phyloP scores from a whole-genome alignment of 2,113 vertebrate genomes.

The Stigmatopora argus region DNA sequence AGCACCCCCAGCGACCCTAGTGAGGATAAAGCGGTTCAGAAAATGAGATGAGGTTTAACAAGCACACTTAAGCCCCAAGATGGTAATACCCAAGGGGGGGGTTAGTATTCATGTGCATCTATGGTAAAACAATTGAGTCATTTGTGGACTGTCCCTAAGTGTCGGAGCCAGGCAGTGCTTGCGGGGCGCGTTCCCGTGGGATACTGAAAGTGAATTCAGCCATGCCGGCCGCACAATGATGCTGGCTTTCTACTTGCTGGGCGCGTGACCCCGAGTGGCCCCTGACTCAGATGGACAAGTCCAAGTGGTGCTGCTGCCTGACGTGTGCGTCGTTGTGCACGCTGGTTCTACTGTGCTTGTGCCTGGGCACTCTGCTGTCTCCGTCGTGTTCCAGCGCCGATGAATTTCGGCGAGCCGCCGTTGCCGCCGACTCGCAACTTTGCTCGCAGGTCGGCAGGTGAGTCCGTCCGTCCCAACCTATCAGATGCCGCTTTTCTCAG shows the following conservation, averaged over 20 bases:
- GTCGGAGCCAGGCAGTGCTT: not conserved
- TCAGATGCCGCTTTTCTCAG: not conserved
- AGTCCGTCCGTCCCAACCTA: not conserved
- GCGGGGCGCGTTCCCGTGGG: not conserved
- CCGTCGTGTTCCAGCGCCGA: conserved; percentile 22
- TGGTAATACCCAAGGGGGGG: not conserved
- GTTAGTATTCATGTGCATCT: not conserved
- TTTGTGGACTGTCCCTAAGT: conserved; percentile 4
- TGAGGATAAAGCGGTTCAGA: no score
- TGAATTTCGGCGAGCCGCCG: conserved; percentile 48
- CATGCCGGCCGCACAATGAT: not conserved
- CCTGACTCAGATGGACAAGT: conserved; percentile 36
- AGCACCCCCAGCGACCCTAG: no score
- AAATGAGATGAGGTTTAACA: no score
- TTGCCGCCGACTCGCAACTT: conserved; percentile 49
- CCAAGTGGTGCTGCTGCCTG: conserved; percentile 25
- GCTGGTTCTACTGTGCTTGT: conserved; percentile 22
- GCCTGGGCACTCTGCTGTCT: conserved; percentile 10
- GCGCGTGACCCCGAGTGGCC: not conserved
- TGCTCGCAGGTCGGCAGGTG: conserved; percentile 65
- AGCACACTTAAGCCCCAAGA: no score
- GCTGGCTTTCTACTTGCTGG: not conserved
- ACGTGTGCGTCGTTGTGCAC: conserved; percentile 8
- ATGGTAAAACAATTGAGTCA: not conserved
- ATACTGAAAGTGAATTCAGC: not conserved